Base-by-base conservation (phyloP, 2,797 vertebrate genomes). In the Peromyscus nudipes region DNA sequence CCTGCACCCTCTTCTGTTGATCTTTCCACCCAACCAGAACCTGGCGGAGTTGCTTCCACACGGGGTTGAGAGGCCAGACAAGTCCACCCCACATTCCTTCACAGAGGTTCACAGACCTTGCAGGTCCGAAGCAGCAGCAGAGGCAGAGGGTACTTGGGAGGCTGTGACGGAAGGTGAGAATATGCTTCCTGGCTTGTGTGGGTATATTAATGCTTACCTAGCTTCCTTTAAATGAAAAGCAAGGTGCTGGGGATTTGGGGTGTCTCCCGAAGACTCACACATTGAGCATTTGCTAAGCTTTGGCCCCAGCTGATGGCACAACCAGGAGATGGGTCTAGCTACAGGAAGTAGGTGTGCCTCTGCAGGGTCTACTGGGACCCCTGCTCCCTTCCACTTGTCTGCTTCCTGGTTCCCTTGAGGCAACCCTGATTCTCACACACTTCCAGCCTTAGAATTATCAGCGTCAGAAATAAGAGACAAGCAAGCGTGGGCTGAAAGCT, bases 21-120 rank as follows among this genome's bases (percentile, higher is more conserved):
- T 46, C 86, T 34, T 76, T 80, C 91, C 60, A 64, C 40, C 14
- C 60, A 89, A 75, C 11, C 69, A 71, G 43, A 92, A 55, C 14
- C 5, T 25, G 29, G 23, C 3, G 0, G 60, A 43, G 79, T 27
- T 9, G 1, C 62, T 57, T 52, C 6, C 6, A 2, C 2, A 16
- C n/a, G 10, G 23, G 62, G 69, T 40, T 23, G 14, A 52, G 19
- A 86, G 46, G n/a, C 81, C 21, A 11, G 13, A 79, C 79, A 40
- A 86, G 0, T 13, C 40, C 21, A 40, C 81, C 34, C 75, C 4
- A 67, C 65, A 60, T n/a, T 76, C 34, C 65, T 81, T 49, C 12
- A 84, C 80, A 21, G 3, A 40, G 49, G 60, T 73, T 52, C 19
- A 62, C 29, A 69, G 85, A n/a, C 0, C 27, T 2, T 0, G 0